Evolutionary conservation across 2,113 vertebrate genomes (phyloP).

Genomic region (Alces alces): DNA sequence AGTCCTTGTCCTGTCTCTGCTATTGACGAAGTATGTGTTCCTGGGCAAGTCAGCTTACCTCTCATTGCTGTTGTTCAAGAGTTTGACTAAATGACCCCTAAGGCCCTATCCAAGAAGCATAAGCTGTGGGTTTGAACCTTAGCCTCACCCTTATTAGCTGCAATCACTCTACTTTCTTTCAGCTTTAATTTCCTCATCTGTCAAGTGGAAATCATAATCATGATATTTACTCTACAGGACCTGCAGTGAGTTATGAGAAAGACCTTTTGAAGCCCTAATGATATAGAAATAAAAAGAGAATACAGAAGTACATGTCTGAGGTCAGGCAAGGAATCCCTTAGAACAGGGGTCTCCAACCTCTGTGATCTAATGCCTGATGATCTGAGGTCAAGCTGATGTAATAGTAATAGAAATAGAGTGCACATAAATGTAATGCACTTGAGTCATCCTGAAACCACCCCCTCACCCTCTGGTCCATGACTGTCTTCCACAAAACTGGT

Average conservation of each 20-base stretch:
- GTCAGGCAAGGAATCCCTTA: neutral
- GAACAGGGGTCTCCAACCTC: neutral
- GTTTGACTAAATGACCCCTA: neutral
- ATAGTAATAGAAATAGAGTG: neutral
- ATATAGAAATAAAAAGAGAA: neutral
- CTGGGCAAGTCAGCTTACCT: neutral
- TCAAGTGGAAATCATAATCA: neutral
- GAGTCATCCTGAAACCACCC: neutral
- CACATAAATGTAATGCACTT: neutral
- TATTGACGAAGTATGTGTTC: neutral
- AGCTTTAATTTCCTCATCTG: neutral
- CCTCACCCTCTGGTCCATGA: neutral
- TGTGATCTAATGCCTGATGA: neutral
- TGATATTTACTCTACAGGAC: neutral
- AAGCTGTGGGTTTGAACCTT: too few relatives aligned
- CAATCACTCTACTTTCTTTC: neutral
- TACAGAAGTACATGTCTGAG: neutral
- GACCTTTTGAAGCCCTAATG: neutral
- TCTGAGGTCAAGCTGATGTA: neutral
- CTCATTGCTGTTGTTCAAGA: neutral
- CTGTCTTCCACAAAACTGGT: neutral
- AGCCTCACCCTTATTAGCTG: neutral
- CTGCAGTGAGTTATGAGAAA: neutral
- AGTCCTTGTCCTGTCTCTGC: neutral
- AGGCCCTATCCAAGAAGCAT: neutral